Percentiles rank a stretch among this genome's conserved stretches.
These are phyloP conservation scores for Anguilla marmorata DNA, from an alignment of 2,797 vertebrate species.

Conservation along the genomic window DNA sequence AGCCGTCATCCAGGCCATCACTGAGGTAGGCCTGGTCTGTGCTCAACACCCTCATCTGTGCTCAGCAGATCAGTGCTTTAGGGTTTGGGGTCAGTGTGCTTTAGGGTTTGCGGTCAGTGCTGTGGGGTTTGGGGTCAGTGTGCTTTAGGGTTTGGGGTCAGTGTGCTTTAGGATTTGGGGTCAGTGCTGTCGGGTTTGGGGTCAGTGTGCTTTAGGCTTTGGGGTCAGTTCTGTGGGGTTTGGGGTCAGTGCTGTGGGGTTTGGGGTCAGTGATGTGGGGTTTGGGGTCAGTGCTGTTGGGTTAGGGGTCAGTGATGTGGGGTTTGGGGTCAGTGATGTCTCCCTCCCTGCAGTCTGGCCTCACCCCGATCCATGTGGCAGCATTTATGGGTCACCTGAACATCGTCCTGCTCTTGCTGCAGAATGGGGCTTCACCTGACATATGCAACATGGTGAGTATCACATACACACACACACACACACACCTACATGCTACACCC, in stretches of 20 bases:
- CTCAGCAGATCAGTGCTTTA: not conserved
- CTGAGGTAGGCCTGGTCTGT: constrained; percentile 79
- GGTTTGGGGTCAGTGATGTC: not conserved
- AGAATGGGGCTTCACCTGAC: constrained; percentile 96
- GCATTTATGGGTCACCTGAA: constrained; percentile 99
- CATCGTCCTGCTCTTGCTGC: constrained; percentile 96
- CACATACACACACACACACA: not conserved
- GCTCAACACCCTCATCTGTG: not conserved
- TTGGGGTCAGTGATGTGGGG: not conserved
- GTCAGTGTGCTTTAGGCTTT: not conserved
- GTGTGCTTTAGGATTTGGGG: not conserved
- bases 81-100: not conserved
- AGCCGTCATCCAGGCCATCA: constrained; percentile 96
- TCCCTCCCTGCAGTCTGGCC: constrained; percentile 82
- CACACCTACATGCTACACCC: not conserved
- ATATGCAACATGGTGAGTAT: constrained; percentile 96
- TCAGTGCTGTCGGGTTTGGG: not conserved
- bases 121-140: not conserved
- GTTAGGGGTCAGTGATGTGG: not conserved
- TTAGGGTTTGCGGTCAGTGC: not conserved
- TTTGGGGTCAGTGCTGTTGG: not conserved
- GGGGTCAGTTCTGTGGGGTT: not conserved
- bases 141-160: not conserved
- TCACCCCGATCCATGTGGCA: constrained; percentile 96
- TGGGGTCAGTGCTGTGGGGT: not conserved